These are phyloP conservation scores for Anomalospiza imberbis DNA, from an alignment of 2,797 vertebrate species.

Conservation along the genomic window DNA sequence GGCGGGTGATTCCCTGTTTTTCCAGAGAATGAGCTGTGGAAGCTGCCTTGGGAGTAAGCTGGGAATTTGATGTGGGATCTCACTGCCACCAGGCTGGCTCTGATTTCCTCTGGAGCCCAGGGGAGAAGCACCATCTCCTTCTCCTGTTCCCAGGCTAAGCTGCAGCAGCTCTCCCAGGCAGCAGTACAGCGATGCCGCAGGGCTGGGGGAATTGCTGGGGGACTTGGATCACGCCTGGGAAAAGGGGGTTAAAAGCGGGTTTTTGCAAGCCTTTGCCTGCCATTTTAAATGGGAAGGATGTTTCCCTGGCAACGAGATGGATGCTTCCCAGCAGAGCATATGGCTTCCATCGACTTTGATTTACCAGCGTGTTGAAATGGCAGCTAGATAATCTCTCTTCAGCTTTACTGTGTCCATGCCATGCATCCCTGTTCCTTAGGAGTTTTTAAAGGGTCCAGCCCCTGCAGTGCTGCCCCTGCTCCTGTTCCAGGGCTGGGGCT, in stretches of 20 bases:
- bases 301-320: conserved; percentile 66
- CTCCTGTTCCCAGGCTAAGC: neutral
- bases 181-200: fast-evolving
- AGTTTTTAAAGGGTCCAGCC: neutral
- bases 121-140: neutral
- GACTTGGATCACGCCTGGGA: neutral
- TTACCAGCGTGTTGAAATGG: conserved; percentile 38
- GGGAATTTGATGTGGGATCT: neutral
- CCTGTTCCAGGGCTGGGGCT: neutral
- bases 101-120: neutral
- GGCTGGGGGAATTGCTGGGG: neutral
- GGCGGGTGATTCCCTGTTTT: neutral
- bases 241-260: conserved; percentile 40
- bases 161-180: neutral
- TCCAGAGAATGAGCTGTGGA: neutral
- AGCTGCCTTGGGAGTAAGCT: neutral
- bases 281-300: conserved; percentile 52
- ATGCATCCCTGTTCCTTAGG: neutral
- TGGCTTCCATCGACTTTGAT: conserved; percentile 58
- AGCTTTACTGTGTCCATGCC: neutral
- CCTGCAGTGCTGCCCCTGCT: neutral
- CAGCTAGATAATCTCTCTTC: conserved; percentile 45
- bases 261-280: conserved; percentile 49
- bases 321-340: conserved; percentile 60
- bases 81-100: neutral